These are phyloP conservation scores for Cichladusa arquata DNA, from an alignment of 2,113 vertebrate genomes.

Conservation along the genomic window DNA sequence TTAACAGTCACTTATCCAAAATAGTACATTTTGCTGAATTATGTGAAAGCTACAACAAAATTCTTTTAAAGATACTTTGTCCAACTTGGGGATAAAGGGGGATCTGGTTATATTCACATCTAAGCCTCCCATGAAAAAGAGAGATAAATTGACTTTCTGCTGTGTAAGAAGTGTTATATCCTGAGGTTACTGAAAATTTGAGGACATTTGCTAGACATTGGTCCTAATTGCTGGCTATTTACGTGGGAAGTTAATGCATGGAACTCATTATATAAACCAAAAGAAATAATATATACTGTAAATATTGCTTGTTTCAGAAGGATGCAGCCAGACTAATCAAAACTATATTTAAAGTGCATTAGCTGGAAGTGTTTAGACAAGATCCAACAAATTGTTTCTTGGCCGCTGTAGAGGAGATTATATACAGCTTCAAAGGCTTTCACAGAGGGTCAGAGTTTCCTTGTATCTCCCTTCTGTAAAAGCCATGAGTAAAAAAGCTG, in stretches of 20 bases:
- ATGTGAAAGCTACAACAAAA: neutral
- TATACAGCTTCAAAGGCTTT: neutral
- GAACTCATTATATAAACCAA: neutral
- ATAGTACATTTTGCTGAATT: neutral
- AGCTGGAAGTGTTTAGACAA: slow-evolving; percentile 26
- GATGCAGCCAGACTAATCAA: slow-evolving; percentile 1
- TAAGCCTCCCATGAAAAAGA: neutral
- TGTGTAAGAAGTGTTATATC: neutral
- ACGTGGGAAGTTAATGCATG: neutral
- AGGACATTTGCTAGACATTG: neutral
- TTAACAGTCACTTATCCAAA: neutral
- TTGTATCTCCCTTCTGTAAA: neutral
- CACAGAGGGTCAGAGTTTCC: neutral
- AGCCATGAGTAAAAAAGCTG: neutral
- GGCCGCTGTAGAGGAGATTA: neutral
- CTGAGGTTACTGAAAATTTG: neutral
- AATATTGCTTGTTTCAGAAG: neutral
- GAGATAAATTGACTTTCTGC: neutral
- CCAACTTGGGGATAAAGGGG: neutral
- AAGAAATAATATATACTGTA: neutral
- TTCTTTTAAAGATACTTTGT: neutral
- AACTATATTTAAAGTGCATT: neutral
- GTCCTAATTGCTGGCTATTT: neutral
- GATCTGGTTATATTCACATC: neutral
- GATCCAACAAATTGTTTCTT: neutral